Evolutionary conservation across 2,797 vertebrate genomes (phyloP), one percentile per base, ranked within the genome.

Genomic region (Gallirallus australis): DNA sequence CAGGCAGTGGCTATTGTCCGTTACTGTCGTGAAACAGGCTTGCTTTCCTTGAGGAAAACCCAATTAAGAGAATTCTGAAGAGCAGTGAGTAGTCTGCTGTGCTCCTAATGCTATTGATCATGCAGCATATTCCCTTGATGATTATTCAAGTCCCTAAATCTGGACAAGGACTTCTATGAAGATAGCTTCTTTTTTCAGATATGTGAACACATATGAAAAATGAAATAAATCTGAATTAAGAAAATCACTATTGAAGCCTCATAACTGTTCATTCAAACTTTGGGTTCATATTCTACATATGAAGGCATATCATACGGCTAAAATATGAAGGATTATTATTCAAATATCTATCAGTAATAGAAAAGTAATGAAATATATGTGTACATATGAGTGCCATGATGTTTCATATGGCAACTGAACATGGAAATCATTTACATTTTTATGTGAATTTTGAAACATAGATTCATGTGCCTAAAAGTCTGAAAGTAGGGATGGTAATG

Each of bases 21-120:
- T 92, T 60, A 31, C 47, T 15, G 30, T 39, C 66, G 47, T 84
- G 69, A 82, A 86, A 70, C 45, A 82, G 68, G 83, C 60, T 52
- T 70, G 59, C 52, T 79, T 79, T 88, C 73, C 70, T 93, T 73
- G 66, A 91, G 70, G 73, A 90, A 91, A 86, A 61, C 30, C 42
- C 54, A 91, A 48, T 86, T 82, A 89, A 90, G 53, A 70, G 64
- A 90, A 64, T 50, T 69, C 42, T 72, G 73, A 72, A 33, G 45
- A 91, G 25, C 54, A 72, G 47, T 7, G 64, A 76, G n/a, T 3
- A 28, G 54, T 61, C 39, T 94, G 60, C 66, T 70, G 48, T 2
- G 5, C n/a, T 82, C 39, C 92, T 78, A 40, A 21, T 42, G 40
- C 52, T 56, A 19, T 52, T 82, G 87, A 86, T 88, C 59, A 18